Conservation (phyloP, 2,797 vertebrate species). For the Enteromius treurensis region DNA sequence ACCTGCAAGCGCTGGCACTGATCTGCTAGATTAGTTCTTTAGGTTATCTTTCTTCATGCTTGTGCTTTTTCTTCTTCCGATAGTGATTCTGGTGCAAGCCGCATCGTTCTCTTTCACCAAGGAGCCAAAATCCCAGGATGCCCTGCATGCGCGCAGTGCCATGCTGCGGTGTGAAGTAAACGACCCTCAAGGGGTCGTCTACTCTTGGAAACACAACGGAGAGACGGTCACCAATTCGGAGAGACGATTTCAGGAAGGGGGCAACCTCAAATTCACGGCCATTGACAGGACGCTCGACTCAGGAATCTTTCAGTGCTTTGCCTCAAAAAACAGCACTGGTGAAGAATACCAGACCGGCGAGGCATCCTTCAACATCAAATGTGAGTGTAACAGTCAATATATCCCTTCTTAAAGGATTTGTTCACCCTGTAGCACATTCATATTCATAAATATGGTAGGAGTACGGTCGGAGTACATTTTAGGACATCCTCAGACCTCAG, state of each 20-base stretch:
- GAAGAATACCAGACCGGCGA: constrained; percentile 77
- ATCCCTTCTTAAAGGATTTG: background rate
- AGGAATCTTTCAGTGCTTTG: constrained; percentile 84
- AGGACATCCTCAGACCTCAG: too few species aligned
- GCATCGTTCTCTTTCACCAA: constrained; percentile 78
- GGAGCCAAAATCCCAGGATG: constrained; percentile 86
- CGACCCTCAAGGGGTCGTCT: constrained; percentile 59
- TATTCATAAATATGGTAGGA: too few species aligned
- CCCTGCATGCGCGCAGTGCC: constrained; percentile 83
- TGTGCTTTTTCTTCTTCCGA: background rate
- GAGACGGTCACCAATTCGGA: constrained; percentile 74
- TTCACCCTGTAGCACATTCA: background rate
- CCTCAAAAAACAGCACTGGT: constrained; percentile 67
- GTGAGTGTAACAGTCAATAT: constrained; percentile 73
- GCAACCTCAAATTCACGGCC: constrained; percentile 81
- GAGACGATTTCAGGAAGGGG: constrained; percentile 81
- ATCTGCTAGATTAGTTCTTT: constrained; percentile 6
- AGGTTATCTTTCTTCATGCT: background rate
- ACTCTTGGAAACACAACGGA: constrained; percentile 81
- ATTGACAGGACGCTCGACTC: constrained; percentile 81
- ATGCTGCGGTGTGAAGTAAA: constrained; percentile 86
- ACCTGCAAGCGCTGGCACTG: background rate
- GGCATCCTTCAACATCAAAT: constrained; percentile 88
- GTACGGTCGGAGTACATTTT: too few species aligned
- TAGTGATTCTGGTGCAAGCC: constrained; percentile 66